Base-by-base conservation (phyloP, 2,113 vertebrate species). In the Zeus faber region DNA sequence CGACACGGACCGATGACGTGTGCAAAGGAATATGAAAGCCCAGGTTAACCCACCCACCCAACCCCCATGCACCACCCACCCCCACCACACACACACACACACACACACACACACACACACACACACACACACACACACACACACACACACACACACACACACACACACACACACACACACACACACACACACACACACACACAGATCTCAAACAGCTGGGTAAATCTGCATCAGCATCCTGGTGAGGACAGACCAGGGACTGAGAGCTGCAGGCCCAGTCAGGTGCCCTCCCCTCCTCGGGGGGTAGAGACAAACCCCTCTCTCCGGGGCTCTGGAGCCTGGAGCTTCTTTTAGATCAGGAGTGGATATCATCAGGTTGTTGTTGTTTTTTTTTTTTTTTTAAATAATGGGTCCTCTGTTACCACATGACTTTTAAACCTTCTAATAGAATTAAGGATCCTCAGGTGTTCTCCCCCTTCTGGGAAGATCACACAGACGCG, bases 161-260 rank as follows among this genome's bases (percentile, higher is more conserved):
- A 24, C 43, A 45, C 43, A 16, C n/a, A 44, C 44, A 49, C 40
- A 43, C 40, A 43, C n/a, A 16, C n/a, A 13, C 4, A 1, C 39
- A 41, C 14, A 17, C n/a, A 1, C 39, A 17, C 39, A 4, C 39
- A 41, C 14, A 41, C 26, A 40, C 24, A 53, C 37, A 13, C 41
- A 62, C 40, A 66, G 60, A 74, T 69, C 58, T 35, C 11, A 54
- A 78, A 81, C 83, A 84, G 80, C 83, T 85, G 78, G 61, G 64
- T 70, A 81, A 84, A 79, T 72, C 55, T 65, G 24, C 31, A 44
- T 17, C 51, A 50, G 35, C 58, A 43, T 52, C 60, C 58, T 43
- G 52, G 49, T 68, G 73, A 72, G 53, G 45, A 54, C 46, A 65
- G 46, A 40, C 24, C 4, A 21, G 70, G 54, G 57, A 31, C 33